Evolutionary conservation across 2,113 vertebrate genomes (phyloP).

Genomic region (Microtus richardsoni): DNA sequence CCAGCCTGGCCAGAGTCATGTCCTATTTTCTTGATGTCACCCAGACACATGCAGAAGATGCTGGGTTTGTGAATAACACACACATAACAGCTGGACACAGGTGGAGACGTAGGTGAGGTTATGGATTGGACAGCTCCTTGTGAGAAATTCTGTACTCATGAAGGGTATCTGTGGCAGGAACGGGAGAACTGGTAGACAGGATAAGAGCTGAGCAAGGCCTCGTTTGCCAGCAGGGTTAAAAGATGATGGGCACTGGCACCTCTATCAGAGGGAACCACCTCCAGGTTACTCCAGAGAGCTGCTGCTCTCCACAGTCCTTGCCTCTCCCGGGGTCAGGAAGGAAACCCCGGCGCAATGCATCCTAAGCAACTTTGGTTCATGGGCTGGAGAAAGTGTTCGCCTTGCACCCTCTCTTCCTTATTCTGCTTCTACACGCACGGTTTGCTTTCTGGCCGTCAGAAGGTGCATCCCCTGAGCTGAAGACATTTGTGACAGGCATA

Average conservation of each 20-base stretch:
- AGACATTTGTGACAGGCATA: neutral
- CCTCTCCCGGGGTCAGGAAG: neutral
- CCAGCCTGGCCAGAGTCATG: neutral
- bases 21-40: neutral
- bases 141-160: neutral
- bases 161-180: neutral
- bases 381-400: neutral
- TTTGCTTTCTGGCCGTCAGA: constrained; percentile 21
- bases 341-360: neutral
- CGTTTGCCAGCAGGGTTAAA: neutral
- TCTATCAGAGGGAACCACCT: too few species aligned
- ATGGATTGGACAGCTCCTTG: too few species aligned
- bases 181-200: neutral
- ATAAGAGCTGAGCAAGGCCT: neutral
- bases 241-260: neutral
- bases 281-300: neutral
- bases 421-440: neutral
- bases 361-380: neutral
- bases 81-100: neutral
- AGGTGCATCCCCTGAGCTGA: neutral
- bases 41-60: neutral
- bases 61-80: neutral
- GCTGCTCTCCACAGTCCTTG: neutral
- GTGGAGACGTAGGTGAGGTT: neutral
- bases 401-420: neutral